Evolutionary conservation across 2,888 invertebrate genomes (phyloP).

Genomic region (Napeogenes sylphis): DNA sequence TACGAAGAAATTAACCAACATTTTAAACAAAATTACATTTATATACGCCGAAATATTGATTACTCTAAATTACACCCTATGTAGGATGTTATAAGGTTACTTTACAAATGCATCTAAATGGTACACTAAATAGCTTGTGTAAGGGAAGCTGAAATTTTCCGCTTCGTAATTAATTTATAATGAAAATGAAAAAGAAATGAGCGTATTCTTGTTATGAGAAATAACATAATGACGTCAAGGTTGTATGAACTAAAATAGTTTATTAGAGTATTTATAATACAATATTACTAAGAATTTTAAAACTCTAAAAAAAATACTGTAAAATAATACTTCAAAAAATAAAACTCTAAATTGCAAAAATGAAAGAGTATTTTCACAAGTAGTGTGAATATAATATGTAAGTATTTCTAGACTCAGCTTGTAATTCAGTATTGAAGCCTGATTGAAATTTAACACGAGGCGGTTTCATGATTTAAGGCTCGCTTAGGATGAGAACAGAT

Average conservation of each 20-base stretch:
- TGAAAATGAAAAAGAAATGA: slow-evolving; percentile 20
- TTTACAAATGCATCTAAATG: background rate
- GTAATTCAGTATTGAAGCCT: slow-evolving; percentile 48
- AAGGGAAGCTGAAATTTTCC: slow-evolving; percentile 33
- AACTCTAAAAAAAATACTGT: background rate
- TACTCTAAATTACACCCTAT: slow-evolving; percentile 22
- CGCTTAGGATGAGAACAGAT: slow-evolving; percentile 29
- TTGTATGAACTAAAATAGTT: background rate
- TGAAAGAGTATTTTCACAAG: background rate
- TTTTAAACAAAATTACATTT: slow-evolving; percentile 25
- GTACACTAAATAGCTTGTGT: slow-evolving; percentile 18
- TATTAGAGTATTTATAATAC: background rate
- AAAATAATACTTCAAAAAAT: too few species aligned
- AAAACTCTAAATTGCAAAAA: too few species aligned
- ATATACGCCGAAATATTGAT: slow-evolving; percentile 8
- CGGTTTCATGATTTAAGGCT: slow-evolving; percentile 42
- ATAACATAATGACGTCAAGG: background rate
- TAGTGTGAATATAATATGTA: background rate
- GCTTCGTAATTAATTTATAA: slow-evolving; percentile 37
- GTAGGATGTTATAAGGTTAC: slow-evolving; percentile 7
- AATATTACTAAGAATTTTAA: background rate
- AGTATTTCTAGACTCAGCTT: slow-evolving; percentile 10
- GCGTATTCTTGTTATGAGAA: slow-evolving; percentile 9
- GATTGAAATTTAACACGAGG: slow-evolving; percentile 41
- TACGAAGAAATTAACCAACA: slow-evolving; percentile 38